Conservation (phyloP, 2,888 invertebrate species). For the Parapristionchus giblindavisi region DNA sequence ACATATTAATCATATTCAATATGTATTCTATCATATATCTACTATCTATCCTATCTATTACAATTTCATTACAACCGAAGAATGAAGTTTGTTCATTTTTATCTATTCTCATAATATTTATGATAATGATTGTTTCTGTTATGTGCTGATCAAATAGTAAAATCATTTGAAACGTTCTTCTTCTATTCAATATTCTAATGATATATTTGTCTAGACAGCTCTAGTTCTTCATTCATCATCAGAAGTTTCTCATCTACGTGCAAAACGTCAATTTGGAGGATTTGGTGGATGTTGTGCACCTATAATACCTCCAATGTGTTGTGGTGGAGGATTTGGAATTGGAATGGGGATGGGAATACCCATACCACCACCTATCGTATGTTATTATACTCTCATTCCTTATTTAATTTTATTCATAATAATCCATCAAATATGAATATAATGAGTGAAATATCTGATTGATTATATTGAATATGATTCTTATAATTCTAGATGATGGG, state of each 20-base stretch:
- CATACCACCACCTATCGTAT: conserved; percentile 37
- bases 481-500: neutral
- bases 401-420: neutral
- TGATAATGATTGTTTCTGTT: neutral
- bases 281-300: conserved; percentile 44
- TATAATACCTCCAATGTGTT: conserved; percentile 49
- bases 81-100: neutral
- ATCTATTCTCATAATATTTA: neutral
- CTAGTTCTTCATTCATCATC: neutral
- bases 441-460: neutral
- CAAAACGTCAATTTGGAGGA: conserved; percentile 34
- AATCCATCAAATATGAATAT: too few relatives aligned
- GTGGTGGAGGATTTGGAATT: conserved; percentile 34
- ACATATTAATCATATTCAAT: neutral
- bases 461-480: neutral
- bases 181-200: neutral
- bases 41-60: neutral
- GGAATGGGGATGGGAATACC: conserved; percentile 28
- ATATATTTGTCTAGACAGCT: neutral
- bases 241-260: conserved; percentile 5
- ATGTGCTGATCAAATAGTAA: neutral
- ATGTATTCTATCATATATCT: conserved; percentile 16
- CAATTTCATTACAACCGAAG: neutral
- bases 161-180: neutral
- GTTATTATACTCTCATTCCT: too few relatives aligned